A percentile compares a stretch with the other conserved stretches of the same genome.
Conservation (phyloP, 2,113 vertebrate species). For the Alaudala cheleensis region DNA sequence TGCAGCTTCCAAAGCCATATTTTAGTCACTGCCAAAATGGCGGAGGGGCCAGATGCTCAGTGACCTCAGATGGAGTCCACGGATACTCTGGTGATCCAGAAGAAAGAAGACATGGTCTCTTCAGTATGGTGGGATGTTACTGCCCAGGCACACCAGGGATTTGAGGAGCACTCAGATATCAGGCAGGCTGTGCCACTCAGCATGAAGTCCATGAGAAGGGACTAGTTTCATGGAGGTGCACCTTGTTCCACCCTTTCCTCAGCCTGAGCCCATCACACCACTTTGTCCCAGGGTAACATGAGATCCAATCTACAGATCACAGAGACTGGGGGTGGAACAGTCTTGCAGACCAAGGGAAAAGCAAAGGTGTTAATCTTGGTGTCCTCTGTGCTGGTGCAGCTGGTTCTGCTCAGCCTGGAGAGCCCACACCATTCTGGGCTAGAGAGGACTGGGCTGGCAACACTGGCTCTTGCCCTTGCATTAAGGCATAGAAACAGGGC, state of each 20-base stretch:
- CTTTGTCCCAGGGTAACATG: background rate
- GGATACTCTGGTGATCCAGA: background rate
- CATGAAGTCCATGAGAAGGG: rapidly evolving
- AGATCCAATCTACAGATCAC: background rate
- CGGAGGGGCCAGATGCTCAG: background rate
- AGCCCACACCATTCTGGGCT: background rate
- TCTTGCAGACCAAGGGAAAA: background rate
- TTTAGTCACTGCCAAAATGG: background rate
- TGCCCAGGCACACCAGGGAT: background rate
- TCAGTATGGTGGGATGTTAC: background rate
- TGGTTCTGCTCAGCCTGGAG: background rate
- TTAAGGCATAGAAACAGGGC: background rate
- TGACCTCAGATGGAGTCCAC: background rate
- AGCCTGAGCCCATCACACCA: background rate
- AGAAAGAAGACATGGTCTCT: background rate
- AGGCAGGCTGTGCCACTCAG: background rate
- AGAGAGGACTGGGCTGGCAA: background rate
- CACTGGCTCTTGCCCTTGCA: background rate
- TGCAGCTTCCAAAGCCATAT: background rate
- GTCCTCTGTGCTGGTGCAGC: background rate
- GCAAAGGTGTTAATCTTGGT: background rate
- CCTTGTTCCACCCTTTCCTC: background rate
- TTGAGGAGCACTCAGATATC: background rate
- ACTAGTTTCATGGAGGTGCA: background rate
- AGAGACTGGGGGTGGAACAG: background rate